Base-by-base conservation (phyloP, 2,888 invertebrate species). In the Drosophila barbarae region DNA sequence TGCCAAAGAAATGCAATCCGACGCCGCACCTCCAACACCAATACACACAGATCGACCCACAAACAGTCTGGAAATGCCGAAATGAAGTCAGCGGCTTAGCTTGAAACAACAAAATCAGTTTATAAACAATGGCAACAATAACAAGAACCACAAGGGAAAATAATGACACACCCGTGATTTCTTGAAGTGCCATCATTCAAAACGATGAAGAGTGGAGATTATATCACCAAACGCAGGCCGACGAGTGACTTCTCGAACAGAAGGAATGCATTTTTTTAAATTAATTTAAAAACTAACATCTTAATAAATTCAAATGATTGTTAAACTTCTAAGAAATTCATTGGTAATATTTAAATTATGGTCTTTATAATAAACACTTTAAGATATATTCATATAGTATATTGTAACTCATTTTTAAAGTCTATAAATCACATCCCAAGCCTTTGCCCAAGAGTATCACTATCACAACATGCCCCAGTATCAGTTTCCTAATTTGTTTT, bases 401-500 rank as follows among this genome's bases (percentile, higher is more conserved):
- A 18, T 30, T 5, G 32, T 8, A 32, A 21, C 21, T 13, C 3
- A 21, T 4, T 46, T 18, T 30, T 7, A 6, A 12, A 18, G 30
- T 9, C 8, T 5, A 47, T 47, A 5, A 46, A 51, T 15, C 38
- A 38, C 18, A 51, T 15, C 38, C 34, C 18, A n/a, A 32, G 8
- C 1, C 18, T 5, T 21, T 32, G 30, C 30, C 9, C 69, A 28
- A 44, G 47, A 23, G 52, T 68, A 39, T 52, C 42, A 54, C 53
- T 66, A 69, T 72, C 68, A 28, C 15, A 54, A 59, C 18, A 57
- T 54, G 23, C 54, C 36, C 49, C 15, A 50, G 53, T 60, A 53
- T 77, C 59, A 69, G 54, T 63, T 70, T 66, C 34, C 63, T 44
- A 36, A 64, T 69, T 65, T 54, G 50, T 63, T 3, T 23, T 61